These are phyloP conservation scores for Hydrotaea diabolus DNA, from an alignment of 2,888 invertebrate species.

Conservation along the genomic window DNA sequence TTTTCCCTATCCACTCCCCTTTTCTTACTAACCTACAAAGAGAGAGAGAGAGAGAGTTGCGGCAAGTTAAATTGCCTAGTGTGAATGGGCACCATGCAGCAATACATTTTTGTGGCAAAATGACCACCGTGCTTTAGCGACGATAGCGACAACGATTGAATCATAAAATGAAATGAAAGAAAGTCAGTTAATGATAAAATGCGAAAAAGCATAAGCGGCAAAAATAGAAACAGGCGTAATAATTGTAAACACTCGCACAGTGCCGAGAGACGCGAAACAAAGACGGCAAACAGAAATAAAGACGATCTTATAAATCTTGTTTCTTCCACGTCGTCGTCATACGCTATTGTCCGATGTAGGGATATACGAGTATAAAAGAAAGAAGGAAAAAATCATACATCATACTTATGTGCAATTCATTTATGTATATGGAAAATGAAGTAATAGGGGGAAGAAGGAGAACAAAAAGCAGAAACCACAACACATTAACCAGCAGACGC, in stretches of 20 bases:
- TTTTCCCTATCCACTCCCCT: no score
- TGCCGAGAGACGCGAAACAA: background rate
- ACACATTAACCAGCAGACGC: background rate
- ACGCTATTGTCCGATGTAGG: conserved; percentile 22
- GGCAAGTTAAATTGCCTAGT: no score
- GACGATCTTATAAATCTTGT: conserved; percentile 62
- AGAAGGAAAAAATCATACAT: background rate
- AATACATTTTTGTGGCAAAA: no score
- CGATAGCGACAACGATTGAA: conserved; percentile 51
- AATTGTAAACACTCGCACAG: conserved; percentile 50
- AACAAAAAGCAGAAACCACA: background rate
- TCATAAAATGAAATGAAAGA: conserved; percentile 64
- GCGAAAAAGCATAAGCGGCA: conserved; percentile 32
- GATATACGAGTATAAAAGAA: background rate
- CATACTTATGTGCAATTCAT: background rate
- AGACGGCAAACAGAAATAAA: conserved; percentile 36
- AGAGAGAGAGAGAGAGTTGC: no score
- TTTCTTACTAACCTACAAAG: no score
- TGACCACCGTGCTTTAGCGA: conserved; percentile 9
- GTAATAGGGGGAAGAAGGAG: conserved; percentile 15
- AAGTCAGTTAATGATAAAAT: conserved; percentile 63
- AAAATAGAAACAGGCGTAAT: conserved; percentile 41
- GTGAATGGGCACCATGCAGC: no score
- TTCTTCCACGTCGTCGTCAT: conserved; percentile 30
- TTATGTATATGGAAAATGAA: conserved; percentile 40